Evolutionary conservation across 2,888 invertebrate species (phyloP).

Genomic region (Yponomeuta cagnagella): DNA sequence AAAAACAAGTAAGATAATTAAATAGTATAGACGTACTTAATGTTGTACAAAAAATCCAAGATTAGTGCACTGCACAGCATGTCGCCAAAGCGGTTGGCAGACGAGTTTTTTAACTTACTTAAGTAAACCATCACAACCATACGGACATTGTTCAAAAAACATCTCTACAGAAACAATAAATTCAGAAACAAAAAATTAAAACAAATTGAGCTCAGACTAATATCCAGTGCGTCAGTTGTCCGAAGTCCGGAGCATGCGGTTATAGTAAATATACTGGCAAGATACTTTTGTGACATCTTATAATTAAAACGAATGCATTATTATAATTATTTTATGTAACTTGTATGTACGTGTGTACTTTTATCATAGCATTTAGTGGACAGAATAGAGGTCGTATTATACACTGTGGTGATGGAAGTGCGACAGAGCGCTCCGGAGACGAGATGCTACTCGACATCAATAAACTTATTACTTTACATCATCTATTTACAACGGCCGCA

Average conservation of each 20-base stretch:
- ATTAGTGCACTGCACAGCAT: constrained; percentile 7
- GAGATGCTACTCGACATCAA: constrained; percentile 50
- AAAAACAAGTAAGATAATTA: not conserved
- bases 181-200: constrained; percentile 41
- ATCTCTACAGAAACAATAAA: constrained; percentile 47
- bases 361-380: constrained; percentile 56
- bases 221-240: constrained; percentile 47
- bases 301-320: constrained; percentile 49
- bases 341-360: constrained; percentile 62
- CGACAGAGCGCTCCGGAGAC: constrained; percentile 24
- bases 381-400: constrained; percentile 62
- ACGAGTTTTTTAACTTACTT: constrained; percentile 57
- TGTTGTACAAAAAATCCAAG: constrained; percentile 1
- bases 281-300: constrained; percentile 67
- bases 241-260: constrained; percentile 60
- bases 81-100: not conserved
- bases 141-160: constrained; percentile 67
- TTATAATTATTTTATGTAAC: constrained; percentile 52
- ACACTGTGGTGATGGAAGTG: constrained; percentile 39
- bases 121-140: constrained; percentile 76
- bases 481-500: constrained; percentile 68
- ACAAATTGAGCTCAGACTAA: constrained; percentile 52
- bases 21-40: not conserved
- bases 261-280: constrained; percentile 69
- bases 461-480: constrained; percentile 69